Conservation (phyloP, 2,888 invertebrate species). For the Synanthedon vespiformis region DNA sequence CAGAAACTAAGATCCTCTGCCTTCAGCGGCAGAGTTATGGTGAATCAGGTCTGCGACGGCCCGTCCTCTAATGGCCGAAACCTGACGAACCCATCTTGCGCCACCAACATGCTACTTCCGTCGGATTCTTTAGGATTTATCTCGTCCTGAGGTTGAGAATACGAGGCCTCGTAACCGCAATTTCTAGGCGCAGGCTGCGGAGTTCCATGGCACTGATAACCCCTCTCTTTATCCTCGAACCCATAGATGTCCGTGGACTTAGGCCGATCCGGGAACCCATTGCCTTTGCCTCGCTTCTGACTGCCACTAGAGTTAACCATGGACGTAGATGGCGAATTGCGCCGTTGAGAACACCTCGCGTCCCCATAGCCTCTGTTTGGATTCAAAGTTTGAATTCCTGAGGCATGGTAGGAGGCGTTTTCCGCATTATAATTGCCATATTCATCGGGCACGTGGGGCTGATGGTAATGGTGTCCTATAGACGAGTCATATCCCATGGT, state of each 20-base stretch:
- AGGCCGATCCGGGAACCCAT: conserved; percentile 73
- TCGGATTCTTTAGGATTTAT: conserved; percentile 56
- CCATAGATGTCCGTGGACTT: conserved; percentile 73
- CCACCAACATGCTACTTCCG: conserved; percentile 84
- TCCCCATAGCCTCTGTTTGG: conserved; percentile 65
- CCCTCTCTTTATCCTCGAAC: conserved; percentile 61
- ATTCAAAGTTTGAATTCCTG: conserved; percentile 61
- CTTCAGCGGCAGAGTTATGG: conserved; percentile 45
- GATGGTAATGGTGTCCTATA: conserved; percentile 61
- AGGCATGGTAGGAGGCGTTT: conserved; percentile 63
- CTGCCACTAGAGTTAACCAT: conserved; percentile 61
- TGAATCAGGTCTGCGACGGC: conserved; percentile 62
- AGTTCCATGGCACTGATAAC: conserved; percentile 52
- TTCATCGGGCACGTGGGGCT: conserved; percentile 64
- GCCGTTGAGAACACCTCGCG: conserved; percentile 51
- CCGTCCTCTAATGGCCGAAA: conserved; percentile 79
- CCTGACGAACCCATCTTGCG: conserved; percentile 89
- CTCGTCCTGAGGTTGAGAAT: conserved; percentile 70
- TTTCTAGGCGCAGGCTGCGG: conserved; percentile 65
- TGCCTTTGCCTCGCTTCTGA: conserved; percentile 61
- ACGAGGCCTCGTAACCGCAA: conserved; percentile 62
- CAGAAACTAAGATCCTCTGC: conserved; percentile 53
- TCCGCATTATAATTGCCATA: conserved; percentile 61
- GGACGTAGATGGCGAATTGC: conserved; percentile 57
- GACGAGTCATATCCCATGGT: conserved; percentile 71